phyloP scores from a whole-genome alignment of 2,888 invertebrate genomes.

The Gryllus longicercus region DNA sequence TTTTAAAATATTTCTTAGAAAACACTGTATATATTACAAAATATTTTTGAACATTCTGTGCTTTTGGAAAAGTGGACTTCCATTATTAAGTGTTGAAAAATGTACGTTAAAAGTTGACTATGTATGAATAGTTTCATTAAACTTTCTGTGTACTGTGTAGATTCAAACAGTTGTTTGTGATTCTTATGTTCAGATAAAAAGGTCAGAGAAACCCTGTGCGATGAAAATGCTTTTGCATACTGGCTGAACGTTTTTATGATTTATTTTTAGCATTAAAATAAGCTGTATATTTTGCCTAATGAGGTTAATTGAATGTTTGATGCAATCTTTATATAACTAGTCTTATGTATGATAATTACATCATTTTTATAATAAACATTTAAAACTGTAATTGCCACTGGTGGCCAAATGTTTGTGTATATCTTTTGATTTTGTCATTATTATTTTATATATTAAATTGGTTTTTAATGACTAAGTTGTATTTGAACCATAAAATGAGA shows the following conservation, averaged over 20 bases:
- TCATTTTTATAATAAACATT: not conserved
- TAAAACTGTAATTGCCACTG: not conserved
- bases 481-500: conserved; percentile 18
- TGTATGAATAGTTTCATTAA: not conserved
- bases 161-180: not conserved
- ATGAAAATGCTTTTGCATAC: conserved; percentile 2
- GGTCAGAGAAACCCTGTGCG: not conserved
- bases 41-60: not conserved
- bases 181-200: not conserved
- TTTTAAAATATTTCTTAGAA: not conserved
- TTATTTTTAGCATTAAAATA: not conserved
- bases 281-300: conserved; percentile 17
- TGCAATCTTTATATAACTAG: conserved; percentile 23
- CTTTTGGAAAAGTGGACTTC: conserved; percentile 11
- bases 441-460: no score
- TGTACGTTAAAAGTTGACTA: conserved; percentile 1
- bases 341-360: conserved; percentile 24
- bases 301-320: conserved; percentile 1
- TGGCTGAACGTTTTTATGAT: not conserved
- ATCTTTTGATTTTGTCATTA: conserved; percentile 18
- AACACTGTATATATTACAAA: not conserved
- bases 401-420: conserved; percentile 20
- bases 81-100: conserved; percentile 3
- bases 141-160: not conserved
- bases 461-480: conserved; percentile 8